Conservation (phyloP, 1,140 invertebrate species). For the Laupala kohalensis region DNA sequence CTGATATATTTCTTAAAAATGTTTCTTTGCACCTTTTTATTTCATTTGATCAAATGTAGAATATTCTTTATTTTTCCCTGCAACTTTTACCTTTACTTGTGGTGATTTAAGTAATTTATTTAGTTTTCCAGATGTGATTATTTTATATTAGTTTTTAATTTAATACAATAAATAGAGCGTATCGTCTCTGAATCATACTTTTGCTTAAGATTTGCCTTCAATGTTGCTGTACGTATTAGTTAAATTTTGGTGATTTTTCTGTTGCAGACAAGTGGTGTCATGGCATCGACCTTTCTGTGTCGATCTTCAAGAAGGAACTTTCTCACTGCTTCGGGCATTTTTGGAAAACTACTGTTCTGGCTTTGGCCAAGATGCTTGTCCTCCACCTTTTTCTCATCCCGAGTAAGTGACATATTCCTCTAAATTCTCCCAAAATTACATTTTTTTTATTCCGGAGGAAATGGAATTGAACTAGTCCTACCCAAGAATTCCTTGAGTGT, state of each 20-base stretch:
- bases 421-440: no score
- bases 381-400: conserved; percentile 30
- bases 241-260: no score
- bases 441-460: no score
- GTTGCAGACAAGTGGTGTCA: conserved; percentile 35
- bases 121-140: no score
- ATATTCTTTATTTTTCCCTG: background rate
- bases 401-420: background rate
- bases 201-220: no score
- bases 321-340: conserved; percentile 39
- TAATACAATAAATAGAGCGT: no score
- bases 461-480: no score
- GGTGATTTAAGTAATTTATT: no score
- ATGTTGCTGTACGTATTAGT: no score
- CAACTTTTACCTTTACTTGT: no score
- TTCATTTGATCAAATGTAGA: background rate
- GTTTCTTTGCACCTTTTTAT: background rate
- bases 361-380: conserved; percentile 31
- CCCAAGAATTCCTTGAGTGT: no score
- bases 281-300: conserved; percentile 48
- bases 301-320: conserved; percentile 47
- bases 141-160: background rate
- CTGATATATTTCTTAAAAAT: background rate
- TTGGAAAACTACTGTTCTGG: conserved; percentile 42
- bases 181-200: no score